Evolutionary conservation across 1,140 invertebrate species (phyloP), one percentile per base, ranked within the genome.

Genomic region (Alviniconcha marisindica): DNA sequence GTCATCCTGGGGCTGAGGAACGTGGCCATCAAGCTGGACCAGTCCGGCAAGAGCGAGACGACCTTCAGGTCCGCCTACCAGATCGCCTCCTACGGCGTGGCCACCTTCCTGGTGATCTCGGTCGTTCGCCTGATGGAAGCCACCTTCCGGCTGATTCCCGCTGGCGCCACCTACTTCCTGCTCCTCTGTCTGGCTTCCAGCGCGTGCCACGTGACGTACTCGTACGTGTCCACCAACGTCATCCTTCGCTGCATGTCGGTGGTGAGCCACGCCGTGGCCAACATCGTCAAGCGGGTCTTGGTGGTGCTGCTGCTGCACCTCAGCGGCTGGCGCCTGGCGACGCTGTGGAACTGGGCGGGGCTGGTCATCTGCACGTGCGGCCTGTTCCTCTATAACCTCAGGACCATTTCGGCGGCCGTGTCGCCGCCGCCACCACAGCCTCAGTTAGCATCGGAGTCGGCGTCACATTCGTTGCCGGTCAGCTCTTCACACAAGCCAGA

Each of bases 261-360:
- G 12, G 76, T 88, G 18, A 81, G 83, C 33, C 87, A 88, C 71
- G 74, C 87, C 48, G 78, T 85, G 2, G 71, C 77, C 71, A 88
- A 88, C 83, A 76, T 88, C 54, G 66, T 87, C 33, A 87, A 88
- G 63, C 66, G 87, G 42, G 56, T 88, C 4, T 44, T 84, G 14
- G 83, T 88, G 60, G 86, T 85, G 4, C n/a, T 83, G 28, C 21
- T 84, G 28, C 87, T 88, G 33, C 85, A 82, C 60, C 38, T 48
- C 14, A 44, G 74, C 2, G 87, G 87, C 5, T 48, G 10, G 73
- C 82, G 12, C n/a, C 71, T n/a, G 15, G 36, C 82, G 21, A 60
- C 71, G 28, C 2, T 77, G 21, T 77, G 66, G 71, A 81, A 76
- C 82, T 85, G 81, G 36, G 24, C n/a, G 0, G 80, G 81, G 51